Percentiles rank a stretch among this genome's conserved stretches.
Evolutionary conservation across 2,113 vertebrate species (phyloP).

Genomic region (Actenoides lindsayi): DNA sequence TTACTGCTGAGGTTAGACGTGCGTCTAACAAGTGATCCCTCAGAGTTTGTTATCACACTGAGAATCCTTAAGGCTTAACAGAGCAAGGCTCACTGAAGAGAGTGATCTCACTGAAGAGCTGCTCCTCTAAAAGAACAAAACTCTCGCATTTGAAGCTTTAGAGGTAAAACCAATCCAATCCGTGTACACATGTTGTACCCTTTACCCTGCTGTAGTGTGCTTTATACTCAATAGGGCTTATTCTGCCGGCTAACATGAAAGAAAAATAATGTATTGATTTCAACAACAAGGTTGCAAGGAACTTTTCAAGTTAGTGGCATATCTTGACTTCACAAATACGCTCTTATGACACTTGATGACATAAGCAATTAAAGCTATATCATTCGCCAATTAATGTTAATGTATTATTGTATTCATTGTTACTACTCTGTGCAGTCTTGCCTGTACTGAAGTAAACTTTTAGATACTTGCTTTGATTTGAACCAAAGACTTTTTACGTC

Average conservation of each 20-base stretch:
- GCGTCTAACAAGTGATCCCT: not conserved
- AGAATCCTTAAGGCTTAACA: not conserved
- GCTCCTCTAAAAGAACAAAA: not conserved
- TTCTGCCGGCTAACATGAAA: not conserved
- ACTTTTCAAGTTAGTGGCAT: not conserved
- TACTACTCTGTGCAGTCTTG: not conserved
- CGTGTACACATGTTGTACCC: accelerated
- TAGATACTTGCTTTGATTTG: not conserved
- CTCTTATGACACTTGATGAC: not conserved
- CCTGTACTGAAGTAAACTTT: not conserved
- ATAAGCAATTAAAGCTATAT: not conserved
- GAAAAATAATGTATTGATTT: not conserved
- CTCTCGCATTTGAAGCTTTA: not conserved
- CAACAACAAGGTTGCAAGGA: not conserved
- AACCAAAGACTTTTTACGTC: not conserved
- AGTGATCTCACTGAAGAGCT: not conserved
- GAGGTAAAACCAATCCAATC: not conserved
- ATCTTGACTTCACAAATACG: not conserved
- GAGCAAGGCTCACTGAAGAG: not conserved
- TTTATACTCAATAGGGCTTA: not conserved
- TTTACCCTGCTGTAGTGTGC: not conserved
- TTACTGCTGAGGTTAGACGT: not conserved
- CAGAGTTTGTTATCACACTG: not conserved
- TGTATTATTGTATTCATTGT: not conserved
- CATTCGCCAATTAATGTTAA: not conserved